phyloP scores from a whole-genome alignment of 1,140 invertebrate species.

The Heterodera carotae region DNA sequence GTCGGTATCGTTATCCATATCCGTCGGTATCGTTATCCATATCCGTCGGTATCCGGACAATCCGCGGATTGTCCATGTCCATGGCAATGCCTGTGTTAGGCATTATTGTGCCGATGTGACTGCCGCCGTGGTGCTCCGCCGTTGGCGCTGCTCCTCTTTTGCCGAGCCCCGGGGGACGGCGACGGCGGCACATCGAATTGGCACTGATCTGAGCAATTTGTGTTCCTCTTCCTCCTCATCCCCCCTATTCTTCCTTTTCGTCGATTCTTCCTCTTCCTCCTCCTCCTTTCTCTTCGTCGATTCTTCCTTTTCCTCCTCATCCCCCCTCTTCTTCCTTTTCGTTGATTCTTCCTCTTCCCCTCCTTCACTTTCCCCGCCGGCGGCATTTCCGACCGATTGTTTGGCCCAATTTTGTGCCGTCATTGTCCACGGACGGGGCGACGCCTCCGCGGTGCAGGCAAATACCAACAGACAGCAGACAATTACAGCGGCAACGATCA shows the following conservation, averaged over 20 bases:
- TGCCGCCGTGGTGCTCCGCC: too few relatives aligned
- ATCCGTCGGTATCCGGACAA: too few relatives aligned
- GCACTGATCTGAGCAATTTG: not conserved
- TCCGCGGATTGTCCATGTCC: too few relatives aligned
- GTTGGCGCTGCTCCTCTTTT: too few relatives aligned
- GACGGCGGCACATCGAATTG: too few relatives aligned
- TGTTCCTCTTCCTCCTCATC: not conserved
- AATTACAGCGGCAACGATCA: conserved; percentile 22
- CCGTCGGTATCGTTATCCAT: too few relatives aligned
- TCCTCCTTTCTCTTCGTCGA: not conserved
- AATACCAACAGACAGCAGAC: conserved; percentile 37
- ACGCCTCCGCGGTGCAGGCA: conserved; percentile 42
- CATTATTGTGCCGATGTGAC: too few relatives aligned
- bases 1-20: too few relatives aligned
- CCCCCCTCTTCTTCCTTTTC: not conserved
- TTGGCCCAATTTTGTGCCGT: not conserved
- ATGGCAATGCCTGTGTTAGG: too few relatives aligned
- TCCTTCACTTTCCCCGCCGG: not conserved
- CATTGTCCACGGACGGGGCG: conserved; percentile 41
- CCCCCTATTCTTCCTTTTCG: not conserved
- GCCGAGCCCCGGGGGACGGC: not conserved
- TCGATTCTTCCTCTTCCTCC: not conserved
- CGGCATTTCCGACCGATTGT: not conserved
- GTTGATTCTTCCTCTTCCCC: not conserved
- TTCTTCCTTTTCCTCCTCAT: not conserved